Conservation (phyloP, 2,797 vertebrate genomes). For the Adelosebastes latens region DNA sequence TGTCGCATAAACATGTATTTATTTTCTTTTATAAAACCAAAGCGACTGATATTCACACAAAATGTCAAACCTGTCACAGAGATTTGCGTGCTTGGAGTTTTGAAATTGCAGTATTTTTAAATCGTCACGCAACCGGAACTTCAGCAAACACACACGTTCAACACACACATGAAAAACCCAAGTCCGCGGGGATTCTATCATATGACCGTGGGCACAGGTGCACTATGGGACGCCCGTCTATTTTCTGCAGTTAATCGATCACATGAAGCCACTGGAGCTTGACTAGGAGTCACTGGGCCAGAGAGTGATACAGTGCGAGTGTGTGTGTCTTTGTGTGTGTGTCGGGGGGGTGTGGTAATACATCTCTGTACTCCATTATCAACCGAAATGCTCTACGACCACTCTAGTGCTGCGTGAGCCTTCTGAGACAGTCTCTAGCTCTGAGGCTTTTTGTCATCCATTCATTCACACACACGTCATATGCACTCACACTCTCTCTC, state of each 20-base stretch:
- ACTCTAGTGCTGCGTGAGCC: slow-evolving; percentile 43
- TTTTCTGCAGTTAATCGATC: slow-evolving; percentile 78
- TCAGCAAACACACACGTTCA: slow-evolving; percentile 1
- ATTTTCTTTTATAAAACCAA: background rate
- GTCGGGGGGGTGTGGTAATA: slow-evolving; percentile 33
- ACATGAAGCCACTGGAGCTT: slow-evolving; percentile 68
- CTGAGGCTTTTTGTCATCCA: slow-evolving; percentile 59
- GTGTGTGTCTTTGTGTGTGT: slow-evolving; percentile 11
- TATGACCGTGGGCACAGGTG: slow-evolving; percentile 69
- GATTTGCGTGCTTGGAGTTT: slow-evolving; percentile 43
- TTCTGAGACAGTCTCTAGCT: slow-evolving; percentile 50
- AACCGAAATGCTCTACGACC: slow-evolving; percentile 51
- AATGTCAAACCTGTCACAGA: slow-evolving; percentile 54
- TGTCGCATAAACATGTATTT: background rate
- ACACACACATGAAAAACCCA: background rate
- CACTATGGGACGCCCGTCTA: slow-evolving; percentile 64
- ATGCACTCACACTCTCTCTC: background rate
- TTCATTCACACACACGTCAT: slow-evolving; percentile 37
- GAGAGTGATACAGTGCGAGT: slow-evolving; percentile 45
- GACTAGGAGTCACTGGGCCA: slow-evolving; percentile 65
- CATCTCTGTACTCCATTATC: slow-evolving; percentile 57
- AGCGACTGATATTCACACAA: slow-evolving; percentile 18
- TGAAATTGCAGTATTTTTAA: slow-evolving; percentile 23
- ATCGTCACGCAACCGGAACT: slow-evolving; percentile 18
- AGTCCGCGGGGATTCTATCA: slow-evolving; percentile 39